A percentile compares a stretch with the other conserved stretches of the same genome.
Conservation (phyloP, 2,888 invertebrate genomes). For the Drosophila longiperda region DNA sequence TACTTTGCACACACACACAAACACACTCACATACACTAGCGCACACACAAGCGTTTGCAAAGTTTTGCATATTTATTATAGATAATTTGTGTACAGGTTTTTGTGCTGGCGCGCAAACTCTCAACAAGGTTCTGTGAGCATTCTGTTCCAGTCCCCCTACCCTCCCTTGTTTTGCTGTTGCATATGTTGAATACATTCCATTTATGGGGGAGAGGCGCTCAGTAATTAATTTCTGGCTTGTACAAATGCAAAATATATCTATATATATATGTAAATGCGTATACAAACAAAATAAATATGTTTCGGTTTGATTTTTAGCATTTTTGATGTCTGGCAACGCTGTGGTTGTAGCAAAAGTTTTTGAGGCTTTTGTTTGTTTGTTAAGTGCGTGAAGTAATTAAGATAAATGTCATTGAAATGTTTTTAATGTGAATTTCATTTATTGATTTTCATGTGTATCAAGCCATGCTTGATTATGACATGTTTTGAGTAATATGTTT, state of each 20-base stretch:
- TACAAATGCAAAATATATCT: slow-evolving; percentile 17
- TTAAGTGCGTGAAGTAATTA: slow-evolving; percentile 46
- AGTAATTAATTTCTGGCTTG: slow-evolving; percentile 73
- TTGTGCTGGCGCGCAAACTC: slow-evolving; percentile 79
- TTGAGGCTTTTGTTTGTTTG: slow-evolving; percentile 6
- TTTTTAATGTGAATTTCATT: slow-evolving; percentile 9
- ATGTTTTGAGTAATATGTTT: not conserved
- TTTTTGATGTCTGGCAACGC: slow-evolving; percentile 69
- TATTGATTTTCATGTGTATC: slow-evolving; percentile 19
- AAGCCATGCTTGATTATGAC: slow-evolving; percentile 1
- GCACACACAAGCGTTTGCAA: slow-evolving; percentile 26
- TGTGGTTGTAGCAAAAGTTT: slow-evolving; percentile 23
- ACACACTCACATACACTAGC: slow-evolving; percentile 16
- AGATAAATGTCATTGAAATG: slow-evolving; percentile 48
- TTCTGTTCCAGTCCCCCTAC: slow-evolving; percentile 39
- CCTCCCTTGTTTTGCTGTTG: slow-evolving; percentile 34
- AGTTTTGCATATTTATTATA: slow-evolving; percentile 81
- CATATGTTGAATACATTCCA: slow-evolving; percentile 66
- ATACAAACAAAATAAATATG: slow-evolving; percentile 17
- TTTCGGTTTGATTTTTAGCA: slow-evolving; percentile 52
- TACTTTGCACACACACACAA: slow-evolving; percentile 19
- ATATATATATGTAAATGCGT: not conserved
- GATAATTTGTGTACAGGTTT: slow-evolving; percentile 82
- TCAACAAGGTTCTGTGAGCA: slow-evolving; percentile 72
- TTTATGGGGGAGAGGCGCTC: slow-evolving; percentile 27